Evolutionary conservation across 2,113 vertebrate genomes (phyloP).

Genomic region (Muntiacus muntjak): DNA sequence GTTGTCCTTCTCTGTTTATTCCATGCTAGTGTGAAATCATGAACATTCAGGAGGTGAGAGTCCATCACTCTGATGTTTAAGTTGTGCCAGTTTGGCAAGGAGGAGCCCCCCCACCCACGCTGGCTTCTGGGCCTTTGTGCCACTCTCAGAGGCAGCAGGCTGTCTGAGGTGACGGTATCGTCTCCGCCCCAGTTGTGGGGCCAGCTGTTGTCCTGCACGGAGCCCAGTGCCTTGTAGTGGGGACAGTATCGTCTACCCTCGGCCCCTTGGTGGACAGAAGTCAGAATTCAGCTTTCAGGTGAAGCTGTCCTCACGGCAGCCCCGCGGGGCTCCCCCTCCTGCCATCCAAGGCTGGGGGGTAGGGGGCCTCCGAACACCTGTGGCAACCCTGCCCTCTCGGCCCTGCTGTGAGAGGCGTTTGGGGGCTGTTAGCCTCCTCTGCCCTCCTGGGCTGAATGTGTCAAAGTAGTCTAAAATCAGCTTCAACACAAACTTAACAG

Average conservation of each 20-base stretch:
- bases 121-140: not conserved
- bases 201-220: not conserved
- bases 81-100: rapidly evolving
- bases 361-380: not conserved
- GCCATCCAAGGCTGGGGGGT: not conserved
- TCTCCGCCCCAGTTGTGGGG: not conserved
- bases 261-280: not conserved
- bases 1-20: not conserved
- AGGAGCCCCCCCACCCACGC: not conserved
- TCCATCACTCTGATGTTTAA: not conserved
- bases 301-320: rapidly evolving
- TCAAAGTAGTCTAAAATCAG: not conserved
- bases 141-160: not conserved
- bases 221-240: not conserved
- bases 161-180: not conserved
- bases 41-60: not conserved
- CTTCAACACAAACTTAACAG: too few species aligned
- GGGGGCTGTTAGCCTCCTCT: not conserved
- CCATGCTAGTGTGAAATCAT: not conserved
- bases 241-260: not conserved
- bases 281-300: not conserved
- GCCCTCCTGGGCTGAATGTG: not conserved
- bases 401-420: too few species aligned
- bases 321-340: not conserved
- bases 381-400: not conserved